These are phyloP conservation scores for Gnathonemus longibarbis DNA, from an alignment of 2,113 vertebrate species.

Conservation along the genomic window DNA sequence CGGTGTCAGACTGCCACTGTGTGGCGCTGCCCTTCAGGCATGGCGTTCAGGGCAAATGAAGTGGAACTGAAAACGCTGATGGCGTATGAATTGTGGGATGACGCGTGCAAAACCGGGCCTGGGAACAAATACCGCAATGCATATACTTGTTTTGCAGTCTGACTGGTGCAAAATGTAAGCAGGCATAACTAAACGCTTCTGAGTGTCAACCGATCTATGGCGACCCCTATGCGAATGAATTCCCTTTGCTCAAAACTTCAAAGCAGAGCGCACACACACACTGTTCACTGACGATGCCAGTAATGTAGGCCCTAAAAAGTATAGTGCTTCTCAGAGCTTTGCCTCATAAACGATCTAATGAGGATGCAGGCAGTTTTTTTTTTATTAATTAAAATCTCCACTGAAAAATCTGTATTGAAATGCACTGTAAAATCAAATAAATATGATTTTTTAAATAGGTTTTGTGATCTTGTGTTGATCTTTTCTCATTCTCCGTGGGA, in stretches of 20 bases:
- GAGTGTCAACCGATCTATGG: background rate
- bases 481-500: background rate
- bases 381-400: slow-evolving; percentile 16
- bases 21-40: slow-evolving; percentile 24
- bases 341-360: background rate
- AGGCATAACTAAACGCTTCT: slow-evolving; percentile 1
- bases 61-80: slow-evolving; percentile 30
- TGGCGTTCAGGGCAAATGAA: slow-evolving; percentile 35
- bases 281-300: background rate
- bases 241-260: background rate
- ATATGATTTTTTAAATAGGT: slow-evolving; percentile 6
- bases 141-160: background rate
- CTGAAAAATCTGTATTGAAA: slow-evolving; percentile 18
- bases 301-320: background rate
- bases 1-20: background rate
- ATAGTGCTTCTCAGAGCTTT: slow-evolving; percentile 5
- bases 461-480: background rate
- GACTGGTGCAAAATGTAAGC: background rate
- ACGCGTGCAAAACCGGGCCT: slow-evolving; percentile 15
- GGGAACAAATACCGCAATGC: background rate
- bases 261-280: background rate
- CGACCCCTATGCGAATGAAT: background rate
- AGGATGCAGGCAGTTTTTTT: background rate
- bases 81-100: background rate
- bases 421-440: slow-evolving; percentile 24